Percentiles rank a stretch among this genome's conserved stretches.
phyloP scores from a whole-genome alignment of 2,113 vertebrate genomes.

The Aegithalos caudatus region DNA sequence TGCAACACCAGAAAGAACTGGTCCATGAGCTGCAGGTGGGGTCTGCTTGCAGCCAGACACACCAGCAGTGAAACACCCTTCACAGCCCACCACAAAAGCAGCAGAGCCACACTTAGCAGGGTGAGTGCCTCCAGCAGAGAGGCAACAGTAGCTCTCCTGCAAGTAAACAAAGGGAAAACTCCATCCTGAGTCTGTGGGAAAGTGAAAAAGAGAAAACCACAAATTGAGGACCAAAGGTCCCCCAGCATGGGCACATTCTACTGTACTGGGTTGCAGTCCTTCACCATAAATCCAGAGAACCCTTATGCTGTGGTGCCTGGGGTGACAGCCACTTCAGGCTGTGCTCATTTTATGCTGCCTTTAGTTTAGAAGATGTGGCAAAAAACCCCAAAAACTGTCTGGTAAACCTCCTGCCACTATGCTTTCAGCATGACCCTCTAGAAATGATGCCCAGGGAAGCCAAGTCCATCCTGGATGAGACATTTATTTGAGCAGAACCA shows the following conservation, averaged over 20 bases:
- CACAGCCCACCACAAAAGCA: background rate
- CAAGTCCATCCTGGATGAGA: background rate
- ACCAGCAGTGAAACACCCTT: background rate
- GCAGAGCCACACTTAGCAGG: background rate
- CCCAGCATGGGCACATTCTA: accelerated
- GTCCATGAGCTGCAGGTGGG: accelerated
- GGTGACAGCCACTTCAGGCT: background rate
- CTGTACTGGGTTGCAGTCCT: background rate
- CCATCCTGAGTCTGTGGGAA: background rate
- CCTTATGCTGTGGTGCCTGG: background rate
- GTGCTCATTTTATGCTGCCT: background rate
- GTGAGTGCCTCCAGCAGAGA: background rate
- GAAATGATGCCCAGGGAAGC: background rate
- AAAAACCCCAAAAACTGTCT: background rate
- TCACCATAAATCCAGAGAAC: background rate
- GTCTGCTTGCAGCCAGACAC: background rate
- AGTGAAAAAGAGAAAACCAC: background rate
- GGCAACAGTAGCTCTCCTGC: background rate
- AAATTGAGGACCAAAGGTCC: background rate
- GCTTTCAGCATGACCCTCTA: background rate
- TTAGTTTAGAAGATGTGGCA: background rate
- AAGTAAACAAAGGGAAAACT: background rate
- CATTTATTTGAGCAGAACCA: background rate
- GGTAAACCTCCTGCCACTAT: background rate
- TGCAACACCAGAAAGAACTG: background rate